These are phyloP conservation scores for Drosophila seguyi DNA, from an alignment of 1,140 invertebrate species.

Conservation along the genomic window DNA sequence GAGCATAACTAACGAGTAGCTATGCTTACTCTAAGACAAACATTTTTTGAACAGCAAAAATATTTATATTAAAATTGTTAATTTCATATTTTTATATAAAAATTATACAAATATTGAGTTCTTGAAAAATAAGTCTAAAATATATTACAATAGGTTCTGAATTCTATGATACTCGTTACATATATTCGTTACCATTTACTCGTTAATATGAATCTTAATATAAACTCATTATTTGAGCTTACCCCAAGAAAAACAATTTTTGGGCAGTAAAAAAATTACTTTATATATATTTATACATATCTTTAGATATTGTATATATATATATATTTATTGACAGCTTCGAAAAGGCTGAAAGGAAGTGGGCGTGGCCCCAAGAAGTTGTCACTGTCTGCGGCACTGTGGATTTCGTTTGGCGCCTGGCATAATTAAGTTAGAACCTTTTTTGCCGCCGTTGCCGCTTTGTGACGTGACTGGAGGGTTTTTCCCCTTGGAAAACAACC, in stretches of 20 bases:
- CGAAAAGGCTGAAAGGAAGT: background rate
- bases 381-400: conserved; percentile 27
- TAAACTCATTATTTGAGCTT: background rate
- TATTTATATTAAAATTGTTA: too few relatives aligned
- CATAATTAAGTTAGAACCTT: conserved; percentile 80
- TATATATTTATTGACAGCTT: conserved; percentile 23
- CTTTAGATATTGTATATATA: background rate
- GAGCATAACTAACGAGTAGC: too few relatives aligned
- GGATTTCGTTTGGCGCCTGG: conserved; percentile 53
- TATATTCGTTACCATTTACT: background rate
- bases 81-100: too few relatives aligned
- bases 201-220: background rate
- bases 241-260: conserved; percentile 31
- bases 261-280: background rate
- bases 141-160: background rate
- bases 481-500: conserved; percentile 14
- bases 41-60: too few relatives aligned
- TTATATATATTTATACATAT: background rate
- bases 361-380: conserved; percentile 35
- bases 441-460: conserved; percentile 23
- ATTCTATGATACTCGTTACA: background rate
- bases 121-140: too few relatives aligned
- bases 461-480: conserved; percentile 39
- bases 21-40: too few relatives aligned
- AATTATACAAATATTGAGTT: too few relatives aligned